Base-by-base conservation (phyloP, 2,113 vertebrate species). In the Cyprinodon brontotheroides region DNA sequence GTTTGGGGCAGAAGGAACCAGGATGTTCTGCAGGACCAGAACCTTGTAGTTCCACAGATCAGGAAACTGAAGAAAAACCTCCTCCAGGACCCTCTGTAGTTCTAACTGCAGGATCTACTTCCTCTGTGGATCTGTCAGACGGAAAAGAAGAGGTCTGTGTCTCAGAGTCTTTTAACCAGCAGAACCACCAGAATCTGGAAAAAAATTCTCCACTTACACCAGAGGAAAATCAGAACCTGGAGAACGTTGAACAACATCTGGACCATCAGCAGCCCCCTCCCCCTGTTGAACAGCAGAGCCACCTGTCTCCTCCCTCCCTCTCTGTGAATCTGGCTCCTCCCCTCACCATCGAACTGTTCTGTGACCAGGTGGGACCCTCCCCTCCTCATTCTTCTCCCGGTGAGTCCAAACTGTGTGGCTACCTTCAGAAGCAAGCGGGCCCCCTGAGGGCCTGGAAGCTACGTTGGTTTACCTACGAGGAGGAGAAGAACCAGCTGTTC, bases 391-490 rank as follows among this genome's bases (percentile, higher is more conserved):
- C 67, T 43, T 38, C 66, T 22, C 40, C 78, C 50, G 77, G 36
- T 20, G 78, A 77, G 38, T 78, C 84, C 73, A 95, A 92, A 79
- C 95, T 99, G 4, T 99, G 97, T 17, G 97, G 98, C 2, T 99
- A 96, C 84, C 93, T 99, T 65, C 93, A 94, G 84, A 99, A 99
- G 81, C 93, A 95, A 50, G 97, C 95, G 0, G 97, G 97, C 0
- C 96, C 97, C 0, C 93, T 99, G 45, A 95, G 92, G 81, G 88
- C 94, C 50, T 99, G 97, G 97, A 99, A 99, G 82, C 95, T 89
- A 72, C 96, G 97, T 14, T 99, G 98, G 97, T 99, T 99, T 82
- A 93, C 90, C 53, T 98, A 96, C 0, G 96, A 98, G 74, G 95
- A 95, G 85, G 95, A 92, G 72, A 96, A 95, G 76, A 96, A 97